Conservation (phyloP, 2,797 vertebrate species). For the Erpetoichthys calabaricus region DNA sequence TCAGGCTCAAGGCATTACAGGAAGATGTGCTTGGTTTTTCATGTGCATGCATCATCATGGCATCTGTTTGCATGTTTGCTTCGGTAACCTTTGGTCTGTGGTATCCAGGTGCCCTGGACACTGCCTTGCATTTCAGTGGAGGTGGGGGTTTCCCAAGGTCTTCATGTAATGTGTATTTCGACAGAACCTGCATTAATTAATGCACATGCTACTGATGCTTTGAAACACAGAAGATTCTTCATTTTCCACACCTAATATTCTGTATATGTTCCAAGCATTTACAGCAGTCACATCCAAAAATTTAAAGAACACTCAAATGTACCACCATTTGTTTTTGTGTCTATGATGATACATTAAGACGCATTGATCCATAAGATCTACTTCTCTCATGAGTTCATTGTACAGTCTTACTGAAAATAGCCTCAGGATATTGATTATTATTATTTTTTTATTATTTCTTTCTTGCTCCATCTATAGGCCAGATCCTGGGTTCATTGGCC, state of each 20-base stretch:
- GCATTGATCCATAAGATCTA: conserved; percentile 17
- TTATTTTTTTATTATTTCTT: conserved; percentile 4
- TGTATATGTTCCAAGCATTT: conserved; percentile 16
- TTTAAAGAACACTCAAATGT: conserved; percentile 2
- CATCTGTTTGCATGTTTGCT: conserved; percentile 17
- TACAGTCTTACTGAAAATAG: conserved; percentile 15
- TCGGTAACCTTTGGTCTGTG: conserved; percentile 16
- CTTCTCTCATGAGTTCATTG: conserved; percentile 18
- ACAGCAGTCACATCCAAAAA: conserved; percentile 9
- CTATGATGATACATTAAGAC: conserved; percentile 17
- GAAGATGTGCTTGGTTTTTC: conserved; percentile 20
- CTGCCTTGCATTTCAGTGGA: conserved; percentile 15
- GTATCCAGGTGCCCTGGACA: conserved; percentile 14
- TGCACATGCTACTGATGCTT: conserved; percentile 15
- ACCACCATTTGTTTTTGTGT: not conserved
- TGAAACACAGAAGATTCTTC: conserved; percentile 18
- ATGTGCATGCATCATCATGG: conserved; percentile 15
- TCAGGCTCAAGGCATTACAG: conserved; percentile 16
- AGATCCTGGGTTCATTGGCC: conserved; percentile 13
- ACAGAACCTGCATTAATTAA: conserved; percentile 19
- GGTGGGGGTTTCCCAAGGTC: conserved; percentile 16
- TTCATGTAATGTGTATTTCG: conserved; percentile 13
- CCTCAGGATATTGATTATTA: conserved; percentile 7
- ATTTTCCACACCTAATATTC: conserved; percentile 15
- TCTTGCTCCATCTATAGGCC: conserved; percentile 12